Evolutionary conservation across 2,113 vertebrate genomes (phyloP).

Genomic region (Lota lota): DNA sequence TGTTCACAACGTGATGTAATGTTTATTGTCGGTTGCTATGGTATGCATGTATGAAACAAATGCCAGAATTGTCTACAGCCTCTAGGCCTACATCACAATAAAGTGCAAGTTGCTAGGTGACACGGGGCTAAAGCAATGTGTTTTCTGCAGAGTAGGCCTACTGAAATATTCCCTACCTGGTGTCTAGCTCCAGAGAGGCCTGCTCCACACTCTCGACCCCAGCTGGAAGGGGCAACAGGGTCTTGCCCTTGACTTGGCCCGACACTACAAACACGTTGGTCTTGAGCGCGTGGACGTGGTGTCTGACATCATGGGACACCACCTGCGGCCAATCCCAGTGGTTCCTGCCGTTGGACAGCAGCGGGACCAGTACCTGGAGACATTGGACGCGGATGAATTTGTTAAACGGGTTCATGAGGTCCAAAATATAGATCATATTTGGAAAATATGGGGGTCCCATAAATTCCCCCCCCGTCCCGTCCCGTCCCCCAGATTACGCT

Average conservation of each 20-base stretch:
- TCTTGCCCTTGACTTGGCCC: constrained; percentile 86
- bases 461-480: too few relatives aligned
- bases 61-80: too few relatives aligned
- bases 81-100: too few relatives aligned
- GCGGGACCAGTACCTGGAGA: constrained; percentile 79
- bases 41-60: too few relatives aligned
- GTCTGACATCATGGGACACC: constrained; percentile 79
- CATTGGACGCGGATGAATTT: not conserved
- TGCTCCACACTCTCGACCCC: constrained; percentile 71
- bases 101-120: too few relatives aligned
- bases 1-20: too few relatives aligned
- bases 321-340: constrained; percentile 80
- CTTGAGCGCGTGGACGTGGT: constrained; percentile 74
- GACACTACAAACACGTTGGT: constrained; percentile 72
- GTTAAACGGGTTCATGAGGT: not conserved
- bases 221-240: constrained; percentile 81
- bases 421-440: not conserved
- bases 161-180: constrained; percentile 44
- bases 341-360: constrained; percentile 81
- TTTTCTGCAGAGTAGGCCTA: too few relatives aligned
- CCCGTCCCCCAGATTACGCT: too few relatives aligned
- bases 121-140: too few relatives aligned
- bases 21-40: too few relatives aligned
- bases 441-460: not conserved
- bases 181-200: constrained; percentile 62